These are phyloP conservation scores for Dynastes grantii DNA, from an alignment of 2,888 invertebrate genomes.

Conservation along the genomic window DNA sequence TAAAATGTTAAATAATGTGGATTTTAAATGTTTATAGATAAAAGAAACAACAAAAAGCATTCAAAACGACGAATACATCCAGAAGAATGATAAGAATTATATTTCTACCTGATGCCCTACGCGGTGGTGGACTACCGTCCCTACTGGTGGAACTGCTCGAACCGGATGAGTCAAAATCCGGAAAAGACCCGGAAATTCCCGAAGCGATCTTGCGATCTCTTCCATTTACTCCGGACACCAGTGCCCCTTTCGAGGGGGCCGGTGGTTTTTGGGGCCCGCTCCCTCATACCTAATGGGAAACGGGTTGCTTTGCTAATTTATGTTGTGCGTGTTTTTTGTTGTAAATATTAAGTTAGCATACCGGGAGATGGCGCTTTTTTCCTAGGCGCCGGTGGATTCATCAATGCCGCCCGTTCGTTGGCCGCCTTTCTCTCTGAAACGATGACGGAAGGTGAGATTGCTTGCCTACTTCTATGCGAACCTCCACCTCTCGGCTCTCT, in stretches of 20 bases:
- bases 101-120: constrained; percentile 62
- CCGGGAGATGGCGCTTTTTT: constrained; percentile 72
- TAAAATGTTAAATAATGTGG: too few relatives aligned
- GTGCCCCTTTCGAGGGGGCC: constrained; percentile 71
- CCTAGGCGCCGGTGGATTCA: constrained; percentile 84
- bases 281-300: constrained; percentile 69
- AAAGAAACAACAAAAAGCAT: too few relatives aligned
- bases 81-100: background rate
- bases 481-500: constrained; percentile 51
- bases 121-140: constrained; percentile 70
- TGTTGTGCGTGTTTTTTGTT: too few relatives aligned
- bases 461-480: constrained; percentile 56
- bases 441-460: constrained; percentile 77
- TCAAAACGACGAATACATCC: too few relatives aligned
- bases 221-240: too few relatives aligned
- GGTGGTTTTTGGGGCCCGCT: constrained; percentile 75
- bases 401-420: constrained; percentile 79
- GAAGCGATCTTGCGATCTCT: constrained; percentile 72
- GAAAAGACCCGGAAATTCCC: constrained; percentile 72
- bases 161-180: constrained; percentile 75
- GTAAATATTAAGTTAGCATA: constrained; percentile 55
- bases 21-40: too few relatives aligned
- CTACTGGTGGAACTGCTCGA: constrained; percentile 73
- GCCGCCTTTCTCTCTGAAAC: constrained; percentile 78
- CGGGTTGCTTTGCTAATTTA: too few relatives aligned